Base-by-base conservation (phyloP, 2,888 invertebrate genomes). In the Atrina japonica region DNA sequence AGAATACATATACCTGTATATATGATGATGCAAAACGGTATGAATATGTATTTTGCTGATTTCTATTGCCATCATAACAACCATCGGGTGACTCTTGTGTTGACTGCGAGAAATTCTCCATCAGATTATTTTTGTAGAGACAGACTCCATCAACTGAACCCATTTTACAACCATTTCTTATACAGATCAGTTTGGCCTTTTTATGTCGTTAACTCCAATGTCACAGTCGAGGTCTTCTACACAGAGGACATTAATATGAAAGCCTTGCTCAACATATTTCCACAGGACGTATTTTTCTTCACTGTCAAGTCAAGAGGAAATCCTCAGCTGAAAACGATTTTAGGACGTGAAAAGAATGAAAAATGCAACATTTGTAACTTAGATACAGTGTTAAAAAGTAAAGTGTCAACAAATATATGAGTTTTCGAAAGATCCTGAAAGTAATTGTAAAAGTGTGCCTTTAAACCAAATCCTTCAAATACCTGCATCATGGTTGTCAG, bases 31-130 rank as follows among this genome's bases (percentile, higher is more conserved):
- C 45, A 64, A 9, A 16, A n/a, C 2, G 30, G 45, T 29, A 60
- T 30, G 9, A 74, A 78, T 25, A 66, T 88, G 59, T 89, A 90
- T 66, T 90, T 90, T 67, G 81, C 86, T n/a, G 89, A 90, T 69
- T 90, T 89, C 77, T 90, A 90, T 78, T 90, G 90, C 75, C 87
- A 86, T 76, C 75, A 80, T 52, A 59, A 66, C n/a, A 74, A 76
- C 7, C 90, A 90, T 76, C 88, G 89, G 66, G 83, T 88, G 14
- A 89, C 88, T 0, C 66, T 89, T 3, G 87, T 89, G 7, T 63
- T 88, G 5, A 70, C 75, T 5, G 30, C 29, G 11, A 47, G 30
- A 14, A 58, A 58, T 2, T 60, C 55, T 3, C 11, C 41, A 0
- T 21, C 45, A 14, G 75, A 76, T 52, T 7, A 27, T 11, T 78